Base-by-base conservation (phyloP, 1,140 invertebrate genomes). In the Eupristina koningsbergeri region DNA sequence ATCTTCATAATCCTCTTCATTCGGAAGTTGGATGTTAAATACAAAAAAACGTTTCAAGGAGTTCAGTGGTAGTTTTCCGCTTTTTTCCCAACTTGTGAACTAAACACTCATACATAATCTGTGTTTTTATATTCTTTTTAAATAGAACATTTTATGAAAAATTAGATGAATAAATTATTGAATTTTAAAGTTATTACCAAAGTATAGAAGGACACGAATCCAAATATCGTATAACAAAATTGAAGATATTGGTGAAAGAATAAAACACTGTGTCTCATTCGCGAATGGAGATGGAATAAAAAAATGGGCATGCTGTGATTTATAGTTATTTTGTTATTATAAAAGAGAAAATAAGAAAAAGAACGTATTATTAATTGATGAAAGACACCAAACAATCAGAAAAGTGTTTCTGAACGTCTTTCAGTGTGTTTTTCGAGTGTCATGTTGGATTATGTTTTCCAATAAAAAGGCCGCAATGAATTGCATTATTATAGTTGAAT, bases 111-210 rank as follows among this genome's bases (percentile, higher is more conserved):
- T 22, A 36, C 19, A 41, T 71, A 13, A 71, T n/a, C 36, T 41
- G 36, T n/a, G 36, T 41, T 39, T 31, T 71, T 31, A 31, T 41
- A 71, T 71, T 41, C 36, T 13, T 41, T 41, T 19, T 22, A 75
- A 47, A 45, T 47, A 74, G 45, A 41, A 75, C n/a, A 75, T 75
- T 47, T 47, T 50, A 75, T 22, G 26, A 22, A 36, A 71, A 41
- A 71, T 19, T 8, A 41, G 19, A 71, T 71, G 22, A 26, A 41
- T 22, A 41, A 71, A 45, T 22, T n/a, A 36, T 41, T 45, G 29
- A 75, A 50, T 29, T 31, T 75, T 53, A 50, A 47, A 75, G 45
- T 75, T 75, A 50, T 50, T 50, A 75, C 73, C 73, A 75, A 75
- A 75, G 73, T 45, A 50, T 34, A 34, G n/a, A 29, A 29, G 73